phyloP scores from a whole-genome alignment of 2,888 invertebrate genomes.

The Mactromeris polynyma region DNA sequence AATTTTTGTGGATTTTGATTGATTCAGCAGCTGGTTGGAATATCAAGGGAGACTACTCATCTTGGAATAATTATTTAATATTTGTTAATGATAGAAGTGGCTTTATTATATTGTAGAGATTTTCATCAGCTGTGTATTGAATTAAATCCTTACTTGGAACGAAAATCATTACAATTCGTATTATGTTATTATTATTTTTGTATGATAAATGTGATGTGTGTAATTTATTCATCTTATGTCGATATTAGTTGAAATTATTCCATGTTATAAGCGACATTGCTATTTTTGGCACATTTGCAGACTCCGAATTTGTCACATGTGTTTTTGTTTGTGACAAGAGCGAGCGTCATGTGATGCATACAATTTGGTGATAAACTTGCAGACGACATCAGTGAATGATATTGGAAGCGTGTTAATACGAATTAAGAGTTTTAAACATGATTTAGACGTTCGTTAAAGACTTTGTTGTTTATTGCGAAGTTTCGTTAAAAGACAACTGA shows the following conservation, averaged over 20 bases:
- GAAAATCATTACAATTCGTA: not conserved
- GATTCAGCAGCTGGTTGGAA: conserved; percentile 38
- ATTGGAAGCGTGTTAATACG: not conserved
- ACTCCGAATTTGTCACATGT: conserved; percentile 8
- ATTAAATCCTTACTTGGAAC: not conserved
- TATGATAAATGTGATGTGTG: not conserved
- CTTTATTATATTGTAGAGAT: not conserved
- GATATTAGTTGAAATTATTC: not conserved
- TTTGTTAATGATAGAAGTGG: conserved; percentile 26
- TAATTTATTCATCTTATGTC: not conserved
- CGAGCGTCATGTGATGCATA: conserved; percentile 1
- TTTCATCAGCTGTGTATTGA: not conserved
- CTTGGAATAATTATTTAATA: not conserved
- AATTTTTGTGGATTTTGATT: not conserved
- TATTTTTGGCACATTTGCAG: conserved; percentile 10
- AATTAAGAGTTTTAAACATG: not conserved
- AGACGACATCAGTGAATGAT: not conserved
- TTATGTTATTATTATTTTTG: not conserved
- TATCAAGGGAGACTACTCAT: conserved; percentile 36
- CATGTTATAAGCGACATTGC: conserved; percentile 18
- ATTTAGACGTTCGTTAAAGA: not conserved
- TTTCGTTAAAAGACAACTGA: not conserved
- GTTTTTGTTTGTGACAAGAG: conserved; percentile 18
- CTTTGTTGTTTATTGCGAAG: not conserved
- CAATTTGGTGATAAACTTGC: not conserved